phyloP scores from a whole-genome alignment of 2,797 vertebrate genomes.

The Pseudopleuronectes americanus region DNA sequence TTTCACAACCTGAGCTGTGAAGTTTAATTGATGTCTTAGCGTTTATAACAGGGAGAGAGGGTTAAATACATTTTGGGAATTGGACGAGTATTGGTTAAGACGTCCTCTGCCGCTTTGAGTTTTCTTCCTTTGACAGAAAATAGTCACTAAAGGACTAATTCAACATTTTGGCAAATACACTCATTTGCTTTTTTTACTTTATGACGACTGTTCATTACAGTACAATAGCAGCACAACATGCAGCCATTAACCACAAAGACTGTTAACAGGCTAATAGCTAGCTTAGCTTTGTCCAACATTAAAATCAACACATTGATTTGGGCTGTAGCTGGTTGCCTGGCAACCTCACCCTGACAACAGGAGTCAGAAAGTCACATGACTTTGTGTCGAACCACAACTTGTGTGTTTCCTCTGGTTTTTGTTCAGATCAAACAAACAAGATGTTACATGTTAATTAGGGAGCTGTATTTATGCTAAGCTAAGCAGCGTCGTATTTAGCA shows the following conservation, averaged over 20 bases:
- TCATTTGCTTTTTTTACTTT: too few species aligned
- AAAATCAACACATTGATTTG: not conserved
- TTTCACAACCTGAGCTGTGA: not conserved
- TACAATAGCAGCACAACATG: too few species aligned
- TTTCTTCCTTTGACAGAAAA: too few species aligned
- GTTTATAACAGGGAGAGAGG: too few species aligned
- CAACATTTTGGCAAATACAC: too few species aligned
- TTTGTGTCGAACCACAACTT: not conserved
- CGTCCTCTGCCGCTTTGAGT: too few species aligned
- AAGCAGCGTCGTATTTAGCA: not conserved
- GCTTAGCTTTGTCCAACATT: not conserved
- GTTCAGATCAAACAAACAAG: not conserved
- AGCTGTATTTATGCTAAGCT: not conserved
- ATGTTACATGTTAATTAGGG: not conserved
- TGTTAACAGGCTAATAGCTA: not conserved
- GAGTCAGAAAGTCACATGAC: conserved; percentile 12
- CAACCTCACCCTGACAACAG: conserved; percentile 3
- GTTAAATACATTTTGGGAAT: too few species aligned
- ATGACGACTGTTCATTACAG: too few species aligned
- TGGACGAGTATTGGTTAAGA: too few species aligned
- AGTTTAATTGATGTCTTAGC: too few species aligned
- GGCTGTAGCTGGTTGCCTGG: conserved; percentile 7
- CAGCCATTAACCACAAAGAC: too few species aligned
- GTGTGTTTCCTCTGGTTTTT: not conserved
- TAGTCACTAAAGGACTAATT: too few species aligned